Base-by-base conservation (phyloP, 2,797 vertebrate species). In the Acestrorhynchus altus region DNA sequence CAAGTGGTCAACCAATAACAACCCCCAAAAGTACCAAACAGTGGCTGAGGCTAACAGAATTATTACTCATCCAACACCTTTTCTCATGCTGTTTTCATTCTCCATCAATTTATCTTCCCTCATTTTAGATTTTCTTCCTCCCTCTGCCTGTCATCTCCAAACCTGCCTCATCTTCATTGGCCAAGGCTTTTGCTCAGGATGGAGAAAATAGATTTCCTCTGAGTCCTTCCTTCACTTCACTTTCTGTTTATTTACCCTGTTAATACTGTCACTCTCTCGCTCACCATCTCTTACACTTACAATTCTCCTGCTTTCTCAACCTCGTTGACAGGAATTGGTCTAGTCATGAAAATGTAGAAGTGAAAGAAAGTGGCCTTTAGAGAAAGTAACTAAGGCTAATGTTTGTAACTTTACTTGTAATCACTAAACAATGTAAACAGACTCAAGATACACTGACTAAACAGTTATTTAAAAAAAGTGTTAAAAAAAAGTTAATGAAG, bases 281-380 rank as follows among this genome's bases (percentile, higher is more conserved):
- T n/a, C n/a, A n/a, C n/a, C n/a, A n/a, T n/a, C n/a, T n/a, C n/a
- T n/a, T n/a, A n/a, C n/a, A n/a, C n/a, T n/a, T n/a, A n/a, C n/a
- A n/a, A n/a, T n/a, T n/a, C n/a, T n/a, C n/a, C n/a, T n/a, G n/a
- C n/a, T n/a, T n/a, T n/a, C n/a, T n/a, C n/a, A n/a, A n/a, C n/a
- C n/a, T n/a, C n/a, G n/a, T n/a, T n/a, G 2, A 49, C 31, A 66
- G 52, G 51, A 65, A 76, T 72, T 61, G 66, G 73, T 65, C 49
- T 66, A 46, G 59, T 81, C 47, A 69, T 69, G 70, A 70, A 26
- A 81, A 74, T 73, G 31, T 42, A 49, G 31, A 20, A 51, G 52
- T 67, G 46, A 59, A 59, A 72, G 66, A 66, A 35, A 72, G 42
- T 13, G 72, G 67, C 56, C 60, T 28, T 35, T 44, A 47, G 40